Evolutionary conservation across 2,113 vertebrate genomes (phyloP), one percentile per base, ranked within the genome.

Genomic region (Setophaga kirtlandii): DNA sequence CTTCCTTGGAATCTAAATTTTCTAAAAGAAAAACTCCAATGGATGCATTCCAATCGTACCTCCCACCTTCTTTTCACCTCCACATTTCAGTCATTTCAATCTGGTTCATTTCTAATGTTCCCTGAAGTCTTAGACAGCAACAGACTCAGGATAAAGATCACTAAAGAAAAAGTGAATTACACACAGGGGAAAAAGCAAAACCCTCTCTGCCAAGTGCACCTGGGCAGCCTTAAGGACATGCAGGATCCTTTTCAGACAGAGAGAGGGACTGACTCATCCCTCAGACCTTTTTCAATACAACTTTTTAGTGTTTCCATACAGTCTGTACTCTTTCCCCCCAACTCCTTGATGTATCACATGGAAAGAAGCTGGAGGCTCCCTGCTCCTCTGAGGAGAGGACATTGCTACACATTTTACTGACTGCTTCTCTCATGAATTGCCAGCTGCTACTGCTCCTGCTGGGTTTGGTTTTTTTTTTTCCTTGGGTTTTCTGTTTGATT

Each of bases 391-490:
- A 76, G 24, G 18, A 37, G 18, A 47, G 35, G 35, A 59, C 42
- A 35, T 2, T 41, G 46, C 49, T n/a, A 50, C 8, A 18, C 39
- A 63, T 58, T 87, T 35, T 5, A 69, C 39, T 41, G 21, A 6
- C 21, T 39, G 23, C 22, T 55, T 16, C 20, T 59, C 23, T 81
- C 60, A 6, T 8, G 37, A 30, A 47, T 22, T 65, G 35, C 30
- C 80, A 81, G 39, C 23, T 94, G 59, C 69, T 85, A 44, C 41
- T 85, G 74, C 44, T 76, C 58, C 53, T 69, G 28, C 52, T 85
- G 68, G 1, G 1, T 1, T 27, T 30, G 31, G 11, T 16, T 2
- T 27, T n/a, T 47, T 1, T 22, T 35, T 35, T 14, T 11, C 1
- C 33, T 47, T 56, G 5, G 9, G 17, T 35, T 70, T 78, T 53